Evolutionary conservation across 1,140 invertebrate genomes (phyloP).

Genomic region (Eueides isabella): DNA sequence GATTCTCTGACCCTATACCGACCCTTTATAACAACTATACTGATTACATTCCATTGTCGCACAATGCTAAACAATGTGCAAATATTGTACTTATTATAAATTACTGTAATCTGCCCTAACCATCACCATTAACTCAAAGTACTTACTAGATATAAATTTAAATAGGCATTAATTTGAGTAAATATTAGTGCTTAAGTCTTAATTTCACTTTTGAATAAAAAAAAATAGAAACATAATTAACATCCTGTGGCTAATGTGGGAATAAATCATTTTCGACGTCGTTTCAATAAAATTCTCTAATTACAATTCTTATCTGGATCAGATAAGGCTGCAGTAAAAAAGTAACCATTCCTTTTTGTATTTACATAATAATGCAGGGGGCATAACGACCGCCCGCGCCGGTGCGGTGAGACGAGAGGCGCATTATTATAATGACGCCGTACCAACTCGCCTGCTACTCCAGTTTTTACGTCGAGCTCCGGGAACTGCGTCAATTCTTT

Average conservation of each 20-base stretch:
- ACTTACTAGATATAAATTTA: no score
- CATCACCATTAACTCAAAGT: background rate
- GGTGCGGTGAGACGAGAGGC: constrained; percentile 34
- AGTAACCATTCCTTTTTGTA: constrained; percentile 66
- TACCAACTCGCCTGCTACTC: constrained; percentile 46
- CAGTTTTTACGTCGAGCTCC: constrained; percentile 46
- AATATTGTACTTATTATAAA: constrained; percentile 43
- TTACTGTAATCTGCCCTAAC: background rate
- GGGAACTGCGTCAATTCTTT: constrained; percentile 23
- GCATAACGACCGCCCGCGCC: constrained; percentile 64
- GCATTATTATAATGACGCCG: constrained; percentile 57
- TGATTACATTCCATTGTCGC: constrained; percentile 75
- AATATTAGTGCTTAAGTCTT: background rate
- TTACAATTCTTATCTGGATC: constrained; percentile 72
- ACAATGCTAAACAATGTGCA: constrained; percentile 57
- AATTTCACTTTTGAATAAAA: background rate
- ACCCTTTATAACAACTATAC: constrained; percentile 60
- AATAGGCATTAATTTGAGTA: background rate
- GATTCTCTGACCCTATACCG: constrained; percentile 56
- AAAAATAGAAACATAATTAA: constrained; percentile 1
- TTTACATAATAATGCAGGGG: constrained; percentile 79
- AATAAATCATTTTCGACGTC: constrained; percentile 38
- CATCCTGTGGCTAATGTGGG: constrained; percentile 1
- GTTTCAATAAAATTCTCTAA: constrained; percentile 53
- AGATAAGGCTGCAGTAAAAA: constrained; percentile 67